Base-by-base conservation (phyloP, 2,888 invertebrate species). In the Thymelicus sylvestris region DNA sequence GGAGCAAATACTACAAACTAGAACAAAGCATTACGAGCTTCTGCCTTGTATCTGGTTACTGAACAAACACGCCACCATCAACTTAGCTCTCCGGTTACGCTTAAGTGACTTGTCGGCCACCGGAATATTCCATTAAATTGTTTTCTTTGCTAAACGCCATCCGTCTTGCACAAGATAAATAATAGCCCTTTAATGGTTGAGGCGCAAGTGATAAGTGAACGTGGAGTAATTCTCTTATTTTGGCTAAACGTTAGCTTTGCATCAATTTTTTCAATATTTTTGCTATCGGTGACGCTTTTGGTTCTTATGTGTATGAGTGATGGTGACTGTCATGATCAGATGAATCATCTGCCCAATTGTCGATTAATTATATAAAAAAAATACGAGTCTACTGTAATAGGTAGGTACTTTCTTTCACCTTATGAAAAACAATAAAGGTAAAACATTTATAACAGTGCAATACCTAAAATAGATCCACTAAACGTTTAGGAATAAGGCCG, bases 101-200 rank as follows among this genome's bases (percentile, higher is more conserved):
- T 87, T 93, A 91, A 92, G 92, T 93, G 92, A 92, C 86, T 85
- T 80, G 85, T 88, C 86, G 89, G 86, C 92, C 91, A 91, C 90
- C 88, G 79, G 83, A 81, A 86, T 88, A 86, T 87, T 88, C 88
- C 89, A 92, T 92, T 89, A 91, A 90, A 92, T 87, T 87, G 88
- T 90, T 91, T 89, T 90, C 91, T 88, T 91, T 88, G 89, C 89
- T 83, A 83, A 88, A 86, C 81, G 75, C 81, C 77, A 83, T 83
- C 80, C 78, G 78, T 83, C 83, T 86, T 83, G 79, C 80, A 76
- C 79, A 82, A 82, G 73, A 79, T 81, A 84, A 86, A 84, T 83
- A 86, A 81, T 80, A 80, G 79, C 82, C 80, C 80, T 83, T 83
- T 78, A 74, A 73, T 71, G 71, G 66, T 60, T 52, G 69, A 70